phyloP scores from a whole-genome alignment of 2,888 invertebrate genomes.

The Callyntrura guangdongensis region DNA sequence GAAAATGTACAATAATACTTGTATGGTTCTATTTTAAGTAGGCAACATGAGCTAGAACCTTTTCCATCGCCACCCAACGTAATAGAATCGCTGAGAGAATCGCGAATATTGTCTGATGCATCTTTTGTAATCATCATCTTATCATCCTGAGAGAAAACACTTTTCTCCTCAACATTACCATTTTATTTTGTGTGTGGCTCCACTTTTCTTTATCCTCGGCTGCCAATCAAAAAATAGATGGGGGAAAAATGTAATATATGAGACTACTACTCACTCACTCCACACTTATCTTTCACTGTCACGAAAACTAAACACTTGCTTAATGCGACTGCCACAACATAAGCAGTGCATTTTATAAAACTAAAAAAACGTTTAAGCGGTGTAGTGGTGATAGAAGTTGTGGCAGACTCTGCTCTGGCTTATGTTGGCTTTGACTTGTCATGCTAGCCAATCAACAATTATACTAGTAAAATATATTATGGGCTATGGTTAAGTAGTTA shows the following conservation, averaged over 20 bases:
- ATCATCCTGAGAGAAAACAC: not conserved
- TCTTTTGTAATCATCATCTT: not conserved
- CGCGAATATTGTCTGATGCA: not conserved
- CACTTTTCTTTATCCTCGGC: not conserved
- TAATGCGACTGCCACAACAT: not conserved
- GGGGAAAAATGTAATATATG: not conserved
- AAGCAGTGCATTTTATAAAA: no score
- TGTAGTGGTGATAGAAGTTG: no score
- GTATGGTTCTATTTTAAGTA: not conserved
- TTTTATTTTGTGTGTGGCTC: not conserved
- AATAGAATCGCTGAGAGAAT: not conserved
- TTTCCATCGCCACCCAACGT: not conserved
- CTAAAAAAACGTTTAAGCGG: no score
- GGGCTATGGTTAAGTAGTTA: no score
- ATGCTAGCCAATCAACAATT: no score
- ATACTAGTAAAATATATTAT: no score
- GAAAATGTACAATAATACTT: not conserved
- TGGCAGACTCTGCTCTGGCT: not conserved
- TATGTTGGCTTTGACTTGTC: conserved; percentile 32
- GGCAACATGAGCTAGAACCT: no score
- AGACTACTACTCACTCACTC: not conserved
- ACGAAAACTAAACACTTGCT: not conserved
- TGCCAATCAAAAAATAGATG: conserved; percentile 46
- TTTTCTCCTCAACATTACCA: not conserved
- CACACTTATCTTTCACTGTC: not conserved